Evolutionary conservation across 1,140 invertebrate genomes (phyloP).

Genomic region (Drosophila funebris): DNA sequence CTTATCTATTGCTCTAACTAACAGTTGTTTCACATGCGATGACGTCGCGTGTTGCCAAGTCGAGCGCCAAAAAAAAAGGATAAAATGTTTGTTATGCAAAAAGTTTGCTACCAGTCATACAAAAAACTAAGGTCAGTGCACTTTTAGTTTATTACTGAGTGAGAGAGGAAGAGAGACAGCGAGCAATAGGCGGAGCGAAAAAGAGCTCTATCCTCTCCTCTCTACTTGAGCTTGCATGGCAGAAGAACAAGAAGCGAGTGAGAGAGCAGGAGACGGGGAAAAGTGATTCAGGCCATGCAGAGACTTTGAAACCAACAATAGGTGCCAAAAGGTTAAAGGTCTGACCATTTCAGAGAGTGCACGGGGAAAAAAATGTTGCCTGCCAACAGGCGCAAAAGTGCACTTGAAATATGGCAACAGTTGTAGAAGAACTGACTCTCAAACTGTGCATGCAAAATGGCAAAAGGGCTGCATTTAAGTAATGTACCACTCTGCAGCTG

Average conservation of each 20-base stretch:
- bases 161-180: not conserved
- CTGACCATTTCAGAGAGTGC: not conserved
- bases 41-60: conserved; percentile 60
- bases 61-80: conserved; percentile 22
- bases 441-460: conserved; percentile 40
- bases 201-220: too few species aligned
- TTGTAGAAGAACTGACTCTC: conserved; percentile 27
- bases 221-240: too few species aligned
- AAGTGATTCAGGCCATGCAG: not conserved
- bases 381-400: conserved; percentile 45
- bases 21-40: conserved; percentile 65
- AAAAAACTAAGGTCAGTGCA: conserved; percentile 75
- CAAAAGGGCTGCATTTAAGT: conserved; percentile 40
- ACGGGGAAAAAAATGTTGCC: conserved; percentile 51
- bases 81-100: conserved; percentile 75
- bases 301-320: conserved; percentile 61
- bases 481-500: conserved; percentile 41
- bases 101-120: conserved; percentile 54
- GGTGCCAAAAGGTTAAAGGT: conserved; percentile 64
- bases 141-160: conserved; percentile 52
- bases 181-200: not conserved
- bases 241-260: too few species aligned
- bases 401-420: conserved; percentile 40
- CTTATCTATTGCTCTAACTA: conserved; percentile 41
- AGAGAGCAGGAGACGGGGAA: conserved; percentile 18